These are phyloP conservation scores for Fragum fragum DNA, from an alignment of 2,888 invertebrate species.

Conservation along the genomic window DNA sequence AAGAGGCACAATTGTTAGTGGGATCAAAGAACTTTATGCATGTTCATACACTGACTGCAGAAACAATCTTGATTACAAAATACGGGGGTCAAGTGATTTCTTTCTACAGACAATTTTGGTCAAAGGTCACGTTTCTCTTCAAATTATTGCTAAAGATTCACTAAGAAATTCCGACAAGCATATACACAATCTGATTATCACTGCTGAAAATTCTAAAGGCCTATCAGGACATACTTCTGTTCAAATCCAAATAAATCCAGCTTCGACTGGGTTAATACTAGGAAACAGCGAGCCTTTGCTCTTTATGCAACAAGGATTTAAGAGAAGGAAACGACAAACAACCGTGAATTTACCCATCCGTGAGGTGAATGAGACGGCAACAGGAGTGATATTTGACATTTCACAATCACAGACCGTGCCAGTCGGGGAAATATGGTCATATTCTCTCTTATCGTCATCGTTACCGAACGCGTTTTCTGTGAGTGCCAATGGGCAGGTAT, in stretches of 20 bases:
- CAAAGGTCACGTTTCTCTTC: constrained; percentile 41
- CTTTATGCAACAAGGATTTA: background rate
- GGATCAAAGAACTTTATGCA: constrained; percentile 52
- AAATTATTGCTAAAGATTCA: constrained; percentile 36
- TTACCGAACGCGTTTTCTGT: constrained; percentile 55
- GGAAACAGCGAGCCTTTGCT: background rate
- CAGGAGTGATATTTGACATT: constrained; percentile 41
- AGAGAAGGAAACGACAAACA: constrained; percentile 32
- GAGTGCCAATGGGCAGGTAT: constrained; percentile 35
- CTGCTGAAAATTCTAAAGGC: constrained; percentile 38
- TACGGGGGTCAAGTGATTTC: constrained; percentile 46
- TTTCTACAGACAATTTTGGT: constrained; percentile 42
- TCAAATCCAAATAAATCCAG: constrained; percentile 26
- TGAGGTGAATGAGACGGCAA: constrained; percentile 46
- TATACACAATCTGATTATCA: constrained; percentile 41
- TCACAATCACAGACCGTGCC: constrained; percentile 3
- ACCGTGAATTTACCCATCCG: constrained; percentile 12
- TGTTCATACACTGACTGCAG: constrained; percentile 22
- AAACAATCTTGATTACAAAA: constrained; percentile 50
- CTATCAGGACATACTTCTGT: constrained; percentile 47
- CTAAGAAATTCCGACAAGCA: background rate
- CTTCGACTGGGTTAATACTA: background rate
- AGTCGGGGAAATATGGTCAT: constrained; percentile 24
- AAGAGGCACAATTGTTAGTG: constrained; percentile 40
- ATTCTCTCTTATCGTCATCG: constrained; percentile 41